Conservation (phyloP, 2,888 invertebrate genomes). For the Amphimallon solstitiale region DNA sequence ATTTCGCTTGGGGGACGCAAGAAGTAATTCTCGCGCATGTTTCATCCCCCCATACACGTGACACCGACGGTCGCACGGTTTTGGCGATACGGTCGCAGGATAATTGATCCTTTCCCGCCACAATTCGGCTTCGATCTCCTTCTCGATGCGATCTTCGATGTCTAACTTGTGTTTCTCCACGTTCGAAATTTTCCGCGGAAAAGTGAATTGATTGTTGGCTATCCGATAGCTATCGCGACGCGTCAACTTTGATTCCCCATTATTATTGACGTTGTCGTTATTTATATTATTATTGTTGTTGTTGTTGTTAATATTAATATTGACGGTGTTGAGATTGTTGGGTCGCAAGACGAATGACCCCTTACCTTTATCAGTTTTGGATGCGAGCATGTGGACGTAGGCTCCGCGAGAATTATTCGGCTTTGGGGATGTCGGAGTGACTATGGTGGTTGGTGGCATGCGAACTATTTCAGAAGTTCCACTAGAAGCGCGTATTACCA, state of each 20-base stretch:
- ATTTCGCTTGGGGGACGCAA: slow-evolving; percentile 68
- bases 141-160: slow-evolving; percentile 68
- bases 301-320: slow-evolving; percentile 64
- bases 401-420: slow-evolving; percentile 66
- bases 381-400: slow-evolving; percentile 73
- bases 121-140: slow-evolving; percentile 71
- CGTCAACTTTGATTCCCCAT: slow-evolving; percentile 67
- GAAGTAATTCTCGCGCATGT: slow-evolving; percentile 62
- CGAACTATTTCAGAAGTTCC: slow-evolving; percentile 69
- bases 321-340: slow-evolving; percentile 42
- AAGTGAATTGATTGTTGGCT: slow-evolving; percentile 78
- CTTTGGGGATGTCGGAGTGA: slow-evolving; percentile 67
- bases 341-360: no score
- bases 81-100: slow-evolving; percentile 73
- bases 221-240: slow-evolving; percentile 87
- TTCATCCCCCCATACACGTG: slow-evolving; percentile 54
- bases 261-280: slow-evolving; percentile 42
- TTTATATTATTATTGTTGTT: slow-evolving; percentile 60
- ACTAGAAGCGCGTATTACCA: slow-evolving; percentile 61
- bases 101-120: slow-evolving; percentile 77
- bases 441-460: slow-evolving; percentile 72
- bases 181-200: slow-evolving; percentile 71
- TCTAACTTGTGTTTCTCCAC: slow-evolving; percentile 58
- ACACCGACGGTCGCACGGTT: slow-evolving; percentile 62
- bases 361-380: no score